These are phyloP conservation scores for Cancer borealis DNA, from an alignment of 2,888 invertebrate species.

Conservation along the genomic window DNA sequence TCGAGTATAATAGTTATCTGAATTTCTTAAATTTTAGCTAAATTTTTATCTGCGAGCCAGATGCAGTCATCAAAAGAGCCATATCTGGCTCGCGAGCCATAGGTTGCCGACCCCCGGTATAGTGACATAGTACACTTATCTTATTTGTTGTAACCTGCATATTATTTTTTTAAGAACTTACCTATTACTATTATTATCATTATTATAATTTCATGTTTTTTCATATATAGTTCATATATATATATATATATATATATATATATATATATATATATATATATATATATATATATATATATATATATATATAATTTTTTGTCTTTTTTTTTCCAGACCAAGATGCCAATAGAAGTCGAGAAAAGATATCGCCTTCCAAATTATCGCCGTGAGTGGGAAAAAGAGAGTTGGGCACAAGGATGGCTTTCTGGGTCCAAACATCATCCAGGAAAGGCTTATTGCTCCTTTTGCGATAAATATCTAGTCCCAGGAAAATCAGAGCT, in stretches of 20 bases:
- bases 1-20: no score
- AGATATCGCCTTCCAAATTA: conserved; percentile 53
- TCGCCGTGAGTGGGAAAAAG: conserved; percentile 53
- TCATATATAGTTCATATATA: not conserved
- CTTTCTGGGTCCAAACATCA: conserved; percentile 47
- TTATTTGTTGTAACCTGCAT: not conserved
- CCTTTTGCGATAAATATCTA: conserved; percentile 53
- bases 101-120: no score
- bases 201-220: not conserved
- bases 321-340: conserved; percentile 37
- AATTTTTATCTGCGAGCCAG: no score
- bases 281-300: no score
- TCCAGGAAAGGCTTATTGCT: conserved; percentile 52
- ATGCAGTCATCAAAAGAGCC: no score
- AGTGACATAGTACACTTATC: not conserved
- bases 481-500: conserved; percentile 57
- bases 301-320: not conserved
- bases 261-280: no score
- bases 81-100: no score
- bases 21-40: no score
- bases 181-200: not conserved
- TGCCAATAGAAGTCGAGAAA: conserved; percentile 35
- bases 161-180: not conserved
- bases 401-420: conserved; percentile 61
- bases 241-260: no score